phyloP scores from a whole-genome alignment of 2,797 vertebrate genomes.

The Leptatherina wallacei region DNA sequence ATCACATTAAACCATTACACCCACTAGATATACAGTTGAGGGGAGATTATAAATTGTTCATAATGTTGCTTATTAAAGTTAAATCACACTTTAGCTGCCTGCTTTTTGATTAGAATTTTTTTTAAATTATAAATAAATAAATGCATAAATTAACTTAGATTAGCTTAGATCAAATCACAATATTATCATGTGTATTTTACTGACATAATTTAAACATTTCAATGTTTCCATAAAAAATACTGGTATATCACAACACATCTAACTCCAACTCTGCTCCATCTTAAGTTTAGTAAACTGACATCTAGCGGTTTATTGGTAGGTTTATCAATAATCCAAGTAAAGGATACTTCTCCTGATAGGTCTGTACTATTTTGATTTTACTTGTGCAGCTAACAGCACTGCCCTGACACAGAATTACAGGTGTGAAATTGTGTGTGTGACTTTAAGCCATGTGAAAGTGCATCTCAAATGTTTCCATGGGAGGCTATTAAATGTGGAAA shows the following conservation, averaged over 20 bases:
- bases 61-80: slow-evolving; percentile 4
- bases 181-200: not conserved
- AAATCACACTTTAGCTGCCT: not conserved
- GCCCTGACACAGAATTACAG: not conserved
- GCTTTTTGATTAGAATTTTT: not conserved
- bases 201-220: too few relatives aligned
- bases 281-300: not conserved
- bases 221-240: not conserved
- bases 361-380: not conserved
- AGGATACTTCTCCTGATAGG: not conserved
- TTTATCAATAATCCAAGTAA: not conserved
- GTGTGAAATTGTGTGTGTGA: slow-evolving; percentile 5
- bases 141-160: too few relatives aligned
- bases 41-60: slow-evolving; percentile 4
- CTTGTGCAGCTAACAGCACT: not conserved
- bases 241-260: not conserved
- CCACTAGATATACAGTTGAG: not conserved
- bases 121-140: too few relatives aligned
- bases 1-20: slow-evolving; percentile 8
- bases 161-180: not conserved
- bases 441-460: slow-evolving; percentile 20
- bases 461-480: slow-evolving; percentile 8
- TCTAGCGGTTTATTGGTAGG: not conserved
- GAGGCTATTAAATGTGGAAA: slow-evolving; percentile 4
- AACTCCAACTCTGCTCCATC: not conserved